These are phyloP conservation scores for Cotesia glomerata DNA, from an alignment of 1,140 invertebrate species.

Conservation along the genomic window DNA sequence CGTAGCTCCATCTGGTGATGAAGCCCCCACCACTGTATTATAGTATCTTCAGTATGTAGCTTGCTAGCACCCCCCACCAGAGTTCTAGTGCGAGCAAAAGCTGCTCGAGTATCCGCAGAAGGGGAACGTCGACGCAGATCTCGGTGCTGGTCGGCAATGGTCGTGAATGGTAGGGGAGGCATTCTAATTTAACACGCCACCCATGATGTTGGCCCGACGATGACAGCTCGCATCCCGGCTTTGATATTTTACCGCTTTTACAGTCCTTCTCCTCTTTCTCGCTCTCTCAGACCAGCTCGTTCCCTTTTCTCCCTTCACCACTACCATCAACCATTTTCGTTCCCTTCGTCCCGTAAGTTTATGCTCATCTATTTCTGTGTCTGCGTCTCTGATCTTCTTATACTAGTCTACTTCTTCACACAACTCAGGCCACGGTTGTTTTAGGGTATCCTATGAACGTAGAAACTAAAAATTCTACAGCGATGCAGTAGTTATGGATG, in stretches of 20 bases:
- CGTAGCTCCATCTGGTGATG: conserved; percentile 45
- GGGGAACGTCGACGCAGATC: conserved; percentile 35
- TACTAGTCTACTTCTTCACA: conserved; percentile 31
- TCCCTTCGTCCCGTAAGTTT: conserved; percentile 23
- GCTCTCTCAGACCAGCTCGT: conserved; percentile 46
- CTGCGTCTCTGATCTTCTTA: conserved; percentile 12
- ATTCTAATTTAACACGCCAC: conserved; percentile 70
- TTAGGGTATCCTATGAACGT: too few relatives aligned
- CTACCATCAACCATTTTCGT: conserved; percentile 17
- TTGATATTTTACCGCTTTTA: conserved; percentile 68
- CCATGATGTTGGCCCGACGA: conserved; percentile 71
- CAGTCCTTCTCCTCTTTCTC: conserved; percentile 53
- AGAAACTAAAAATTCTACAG: too few relatives aligned
- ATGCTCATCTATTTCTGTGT: conserved; percentile 21
- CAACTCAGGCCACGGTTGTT: conserved; percentile 38
- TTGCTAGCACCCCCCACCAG: not conserved
- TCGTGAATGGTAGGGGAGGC: conserved; percentile 44
- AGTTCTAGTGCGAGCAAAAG: not conserved
- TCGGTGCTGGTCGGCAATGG: conserved; percentile 42
- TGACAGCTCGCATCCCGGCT: conserved; percentile 69
- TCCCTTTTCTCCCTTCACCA: conserved; percentile 36
- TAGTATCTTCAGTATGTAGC: not conserved
- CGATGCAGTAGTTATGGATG: not conserved
- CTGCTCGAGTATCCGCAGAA: not conserved
- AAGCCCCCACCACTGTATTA: conserved; percentile 17